Evolutionary conservation across 2,797 vertebrate genomes (phyloP).

Genomic region (Rhinella marina): DNA sequence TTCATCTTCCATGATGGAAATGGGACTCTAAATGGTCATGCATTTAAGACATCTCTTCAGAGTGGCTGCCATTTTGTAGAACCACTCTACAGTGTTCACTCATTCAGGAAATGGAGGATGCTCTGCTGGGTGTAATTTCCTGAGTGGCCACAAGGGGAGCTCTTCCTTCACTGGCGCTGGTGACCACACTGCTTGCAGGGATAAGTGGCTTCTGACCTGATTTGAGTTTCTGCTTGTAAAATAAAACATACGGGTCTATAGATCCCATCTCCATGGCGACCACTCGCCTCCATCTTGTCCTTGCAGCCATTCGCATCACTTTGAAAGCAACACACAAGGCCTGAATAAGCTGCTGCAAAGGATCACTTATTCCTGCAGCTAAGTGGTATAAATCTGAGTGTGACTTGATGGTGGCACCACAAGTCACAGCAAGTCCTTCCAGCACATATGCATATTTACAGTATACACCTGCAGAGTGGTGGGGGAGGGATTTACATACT

Average conservation of each 20-base stretch:
- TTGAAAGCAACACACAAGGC: not conserved
- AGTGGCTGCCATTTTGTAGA: slow-evolving; percentile 52
- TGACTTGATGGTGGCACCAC: not conserved
- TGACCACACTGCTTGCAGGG: slow-evolving; percentile 19
- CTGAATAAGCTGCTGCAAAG: not conserved
- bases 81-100: slow-evolving; percentile 3
- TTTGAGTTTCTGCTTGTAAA: slow-evolving; percentile 27
- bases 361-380: not conserved
- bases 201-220: slow-evolving; percentile 45
- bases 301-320: not conserved
- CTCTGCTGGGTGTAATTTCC: slow-evolving; percentile 19
- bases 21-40: not conserved
- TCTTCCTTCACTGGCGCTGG: slow-evolving; percentile 27
- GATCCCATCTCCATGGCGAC: not conserved
- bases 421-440: not conserved
- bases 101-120: slow-evolving; percentile 54
- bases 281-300: not conserved
- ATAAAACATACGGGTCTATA: not conserved
- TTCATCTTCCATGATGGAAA: not conserved
- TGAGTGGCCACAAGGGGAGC: slow-evolving; percentile 52
- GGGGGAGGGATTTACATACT: not conserved
- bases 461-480: not conserved
- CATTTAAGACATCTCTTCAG: not conserved
- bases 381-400: not conserved
- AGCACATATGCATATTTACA: not conserved